These are phyloP conservation scores for Hypothenemus hampei DNA, from an alignment of 1,140 invertebrate genomes.

Conservation along the genomic window DNA sequence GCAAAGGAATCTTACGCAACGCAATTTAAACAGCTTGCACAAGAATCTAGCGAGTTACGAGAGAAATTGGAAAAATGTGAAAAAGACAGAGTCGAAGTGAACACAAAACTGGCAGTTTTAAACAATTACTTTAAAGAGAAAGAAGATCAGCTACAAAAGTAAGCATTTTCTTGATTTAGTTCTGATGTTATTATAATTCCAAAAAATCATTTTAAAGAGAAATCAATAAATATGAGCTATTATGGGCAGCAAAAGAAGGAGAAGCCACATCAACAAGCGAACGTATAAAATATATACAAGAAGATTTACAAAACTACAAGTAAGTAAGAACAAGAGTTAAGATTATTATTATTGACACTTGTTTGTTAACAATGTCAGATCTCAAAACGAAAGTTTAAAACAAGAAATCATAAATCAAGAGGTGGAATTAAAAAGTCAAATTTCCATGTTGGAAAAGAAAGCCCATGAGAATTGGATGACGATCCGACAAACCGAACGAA, in stretches of 20 bases:
- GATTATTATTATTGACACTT: neutral
- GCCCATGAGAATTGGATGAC: constrained; percentile 74
- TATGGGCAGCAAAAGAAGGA: constrained; percentile 78
- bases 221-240: constrained; percentile 71
- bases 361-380: too few species aligned
- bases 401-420: constrained; percentile 76
- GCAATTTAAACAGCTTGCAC: constrained; percentile 33
- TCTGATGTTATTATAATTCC: neutral
- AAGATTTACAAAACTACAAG: constrained; percentile 77
- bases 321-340: constrained; percentile 41
- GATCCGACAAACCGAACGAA: constrained; percentile 66
- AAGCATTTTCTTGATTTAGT: constrained; percentile 35
- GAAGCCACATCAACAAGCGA: constrained; percentile 74
- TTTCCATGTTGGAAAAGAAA: constrained; percentile 68
- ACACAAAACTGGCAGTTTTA: constrained; percentile 77
- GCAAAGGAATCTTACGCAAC: constrained; percentile 37
- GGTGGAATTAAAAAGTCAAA: constrained; percentile 67
- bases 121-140: constrained; percentile 85
- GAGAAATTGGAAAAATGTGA: constrained; percentile 66
- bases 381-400: constrained; percentile 67
- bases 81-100: constrained; percentile 72
- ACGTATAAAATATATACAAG: constrained; percentile 68
- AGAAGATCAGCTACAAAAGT: constrained; percentile 80
- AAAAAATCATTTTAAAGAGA: constrained; percentile 51
- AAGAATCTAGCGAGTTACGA: constrained; percentile 52